A percentile compares a stretch with the other conserved stretches of the same genome.
Evolutionary conservation across 2,797 vertebrate species (phyloP).

Genomic region (Champsocephalus gunnari): DNA sequence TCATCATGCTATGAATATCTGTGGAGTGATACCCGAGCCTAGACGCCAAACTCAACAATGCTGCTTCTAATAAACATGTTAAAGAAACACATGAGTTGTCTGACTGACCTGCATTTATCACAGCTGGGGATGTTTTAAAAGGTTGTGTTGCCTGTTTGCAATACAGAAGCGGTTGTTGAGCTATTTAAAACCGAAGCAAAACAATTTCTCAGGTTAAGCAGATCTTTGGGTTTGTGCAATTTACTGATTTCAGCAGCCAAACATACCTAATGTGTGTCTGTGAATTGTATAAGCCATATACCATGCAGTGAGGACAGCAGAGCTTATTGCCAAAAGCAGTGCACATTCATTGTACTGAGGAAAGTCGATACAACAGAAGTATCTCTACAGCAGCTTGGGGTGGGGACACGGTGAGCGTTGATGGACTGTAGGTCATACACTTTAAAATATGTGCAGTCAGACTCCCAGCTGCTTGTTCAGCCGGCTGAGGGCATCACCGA

Average conservation of each 20-base stretch:
- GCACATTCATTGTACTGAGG: constrained; percentile 69
- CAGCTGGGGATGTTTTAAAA: constrained; percentile 44
- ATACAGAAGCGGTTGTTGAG: constrained; percentile 25
- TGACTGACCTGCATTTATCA: constrained; percentile 31
- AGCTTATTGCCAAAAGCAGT: constrained; percentile 38
- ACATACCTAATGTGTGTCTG: constrained; percentile 33
- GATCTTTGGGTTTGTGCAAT: constrained; percentile 67
- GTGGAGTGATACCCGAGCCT: too few species aligned
- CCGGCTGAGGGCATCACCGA: constrained; percentile 91
- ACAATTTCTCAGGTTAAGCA: constrained; percentile 45
- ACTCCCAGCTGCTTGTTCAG: constrained; percentile 90
- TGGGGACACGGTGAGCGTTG: constrained; percentile 32
- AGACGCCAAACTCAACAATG: too few species aligned
- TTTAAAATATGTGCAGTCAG: constrained; percentile 65
- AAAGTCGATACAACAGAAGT: constrained; percentile 59
- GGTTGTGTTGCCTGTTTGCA: constrained; percentile 38
- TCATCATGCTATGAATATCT: too few species aligned
- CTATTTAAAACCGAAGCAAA: constrained; percentile 35
- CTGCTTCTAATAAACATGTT: too few species aligned
- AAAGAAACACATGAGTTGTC: too few species aligned
- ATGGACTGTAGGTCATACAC: constrained; percentile 17
- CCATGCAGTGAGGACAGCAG: constrained; percentile 45
- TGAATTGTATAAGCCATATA: constrained; percentile 33
- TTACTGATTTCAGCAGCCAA: constrained; percentile 43
- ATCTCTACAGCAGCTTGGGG: constrained; percentile 54